Conservation (phyloP, 2,797 vertebrate species). For the Numenius phaeopus region DNA sequence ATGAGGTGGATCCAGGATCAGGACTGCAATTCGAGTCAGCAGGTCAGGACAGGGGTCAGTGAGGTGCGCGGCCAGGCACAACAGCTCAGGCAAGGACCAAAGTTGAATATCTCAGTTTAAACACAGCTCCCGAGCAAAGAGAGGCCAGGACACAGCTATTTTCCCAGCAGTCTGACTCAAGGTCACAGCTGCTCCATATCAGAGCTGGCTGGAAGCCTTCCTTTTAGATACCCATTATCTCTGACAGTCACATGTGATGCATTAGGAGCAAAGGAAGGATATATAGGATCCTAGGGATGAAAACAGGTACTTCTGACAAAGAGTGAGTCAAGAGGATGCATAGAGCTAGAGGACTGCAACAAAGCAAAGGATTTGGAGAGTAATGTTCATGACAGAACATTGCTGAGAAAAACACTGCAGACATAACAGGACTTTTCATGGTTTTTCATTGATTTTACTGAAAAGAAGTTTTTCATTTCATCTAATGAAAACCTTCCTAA, state of each 20-base stretch:
- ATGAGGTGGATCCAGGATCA: fast-evolving
- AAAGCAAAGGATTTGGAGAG: neutral
- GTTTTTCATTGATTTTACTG: neutral
- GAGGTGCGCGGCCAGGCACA: neutral
- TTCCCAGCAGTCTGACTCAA: neutral
- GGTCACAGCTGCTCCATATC: neutral
- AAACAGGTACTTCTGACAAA: neutral
- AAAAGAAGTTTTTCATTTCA: neutral
- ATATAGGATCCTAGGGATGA: neutral
- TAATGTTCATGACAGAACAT: neutral
- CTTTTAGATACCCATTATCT: neutral
- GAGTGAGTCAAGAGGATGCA: neutral
- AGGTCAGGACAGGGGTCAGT: neutral
- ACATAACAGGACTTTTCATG: neutral
- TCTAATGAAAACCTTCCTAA: neutral
- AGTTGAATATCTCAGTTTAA: neutral
- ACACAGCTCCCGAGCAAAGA: fast-evolving
- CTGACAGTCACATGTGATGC: neutral
- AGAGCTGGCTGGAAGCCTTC: neutral
- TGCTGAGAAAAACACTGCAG: neutral
- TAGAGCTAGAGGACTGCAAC: neutral
- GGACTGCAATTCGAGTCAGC: neutral
- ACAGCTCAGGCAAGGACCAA: neutral
- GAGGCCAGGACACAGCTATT: neutral
- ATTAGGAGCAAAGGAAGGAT: neutral